These are phyloP conservation scores for Octopus sinensis DNA, from an alignment of 1,140 invertebrate species.

Conservation along the genomic window DNA sequence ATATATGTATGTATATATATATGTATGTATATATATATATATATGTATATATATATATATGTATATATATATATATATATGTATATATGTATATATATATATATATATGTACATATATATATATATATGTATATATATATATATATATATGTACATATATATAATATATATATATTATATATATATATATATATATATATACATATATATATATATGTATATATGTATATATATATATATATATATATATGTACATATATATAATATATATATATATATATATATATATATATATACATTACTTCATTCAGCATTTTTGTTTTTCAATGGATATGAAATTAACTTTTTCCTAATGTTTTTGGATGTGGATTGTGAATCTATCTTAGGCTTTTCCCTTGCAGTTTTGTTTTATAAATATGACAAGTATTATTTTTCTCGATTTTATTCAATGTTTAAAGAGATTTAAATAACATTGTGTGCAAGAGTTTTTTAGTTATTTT, in stretches of 20 bases:
- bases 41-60: neutral
- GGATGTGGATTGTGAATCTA: too few species aligned
- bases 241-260: neutral
- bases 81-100: neutral
- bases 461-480: too few species aligned
- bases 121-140: neutral
- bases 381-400: too few species aligned
- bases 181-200: neutral
- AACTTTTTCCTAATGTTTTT: too few species aligned
- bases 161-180: too few species aligned
- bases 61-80: neutral
- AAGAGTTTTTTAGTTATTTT: too few species aligned
- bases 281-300: too few species aligned
- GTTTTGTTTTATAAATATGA: too few species aligned
- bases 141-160: neutral
- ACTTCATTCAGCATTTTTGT: too few species aligned
- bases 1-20: neutral
- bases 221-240: neutral
- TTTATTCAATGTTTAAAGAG: too few species aligned
- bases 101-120: neutral
- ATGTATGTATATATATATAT: neutral
- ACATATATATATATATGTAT: neutral
- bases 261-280: neutral
- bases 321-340: too few species aligned
- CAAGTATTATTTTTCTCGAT: too few species aligned